Evolutionary conservation across 2,797 vertebrate species (phyloP).

Genomic region (Lateolabrax maculatus): DNA sequence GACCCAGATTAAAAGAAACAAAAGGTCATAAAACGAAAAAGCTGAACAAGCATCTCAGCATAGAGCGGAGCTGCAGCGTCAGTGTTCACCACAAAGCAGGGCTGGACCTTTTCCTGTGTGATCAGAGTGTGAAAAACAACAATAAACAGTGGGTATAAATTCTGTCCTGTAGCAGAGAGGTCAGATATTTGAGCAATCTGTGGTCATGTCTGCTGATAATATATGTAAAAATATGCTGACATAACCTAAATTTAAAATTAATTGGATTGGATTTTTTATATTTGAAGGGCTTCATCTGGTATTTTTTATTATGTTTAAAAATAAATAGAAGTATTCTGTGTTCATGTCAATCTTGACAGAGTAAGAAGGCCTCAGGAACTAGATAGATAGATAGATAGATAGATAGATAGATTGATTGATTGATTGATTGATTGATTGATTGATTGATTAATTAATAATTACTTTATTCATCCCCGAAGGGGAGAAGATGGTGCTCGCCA

Average conservation of each 20-base stretch:
- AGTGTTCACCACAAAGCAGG: neutral
- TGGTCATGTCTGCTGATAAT: neutral
- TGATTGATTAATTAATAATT: too few relatives aligned
- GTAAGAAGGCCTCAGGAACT: neutral
- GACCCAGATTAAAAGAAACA: neutral
- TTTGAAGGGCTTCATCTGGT: neutral
- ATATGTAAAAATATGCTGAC: neutral
- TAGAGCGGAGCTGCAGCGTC: neutral
- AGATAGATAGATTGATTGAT: too few relatives aligned
- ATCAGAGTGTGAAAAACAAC: neutral
- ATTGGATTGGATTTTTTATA: too few relatives aligned
- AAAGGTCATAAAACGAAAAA: neutral
- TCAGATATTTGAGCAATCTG: neutral
- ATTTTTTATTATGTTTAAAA: neutral
- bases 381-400: too few relatives aligned
- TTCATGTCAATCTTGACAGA: neutral
- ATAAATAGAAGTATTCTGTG: neutral
- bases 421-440: too few relatives aligned
- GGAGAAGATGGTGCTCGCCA: too few relatives aligned
- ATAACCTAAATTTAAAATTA: neutral
- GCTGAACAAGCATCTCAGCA: neutral
- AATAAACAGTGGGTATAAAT: rapidly evolving
- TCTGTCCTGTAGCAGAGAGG: neutral
- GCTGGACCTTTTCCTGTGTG: conserved; percentile 37
- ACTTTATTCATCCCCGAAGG: too few relatives aligned